These are phyloP conservation scores for Apostichopus parvimensis DNA, from an alignment of 35 echinoderm and acorn worm genomes.

Conservation along the genomic window DNA sequence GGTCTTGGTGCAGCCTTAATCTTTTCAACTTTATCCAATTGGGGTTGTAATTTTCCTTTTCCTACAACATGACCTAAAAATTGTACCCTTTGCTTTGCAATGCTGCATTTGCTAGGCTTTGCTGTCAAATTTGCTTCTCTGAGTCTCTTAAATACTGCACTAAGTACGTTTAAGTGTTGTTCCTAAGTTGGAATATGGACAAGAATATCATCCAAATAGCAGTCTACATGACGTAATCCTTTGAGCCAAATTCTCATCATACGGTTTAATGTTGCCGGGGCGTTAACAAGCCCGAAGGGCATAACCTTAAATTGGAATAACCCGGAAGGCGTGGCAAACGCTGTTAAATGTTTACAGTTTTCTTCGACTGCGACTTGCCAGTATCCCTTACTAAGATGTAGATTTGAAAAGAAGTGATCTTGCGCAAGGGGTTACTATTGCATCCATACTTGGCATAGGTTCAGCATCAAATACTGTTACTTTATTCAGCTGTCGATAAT, in stretches of 20 bases:
- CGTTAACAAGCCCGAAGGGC: constrained; percentile 29
- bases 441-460: constrained; percentile 46
- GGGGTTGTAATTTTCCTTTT: constrained; percentile 27
- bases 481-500: constrained; percentile 43
- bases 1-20: background rate
- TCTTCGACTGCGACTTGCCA: constrained; percentile 39
- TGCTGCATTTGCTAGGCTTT: constrained; percentile 61
- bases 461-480: constrained; percentile 60
- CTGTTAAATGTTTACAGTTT: background rate
- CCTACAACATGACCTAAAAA: constrained; percentile 51
- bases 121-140: constrained; percentile 52
- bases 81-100: too few relatives aligned
- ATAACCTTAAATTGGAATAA: constrained; percentile 20
- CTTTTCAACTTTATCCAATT: constrained; percentile 45
- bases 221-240: background rate
- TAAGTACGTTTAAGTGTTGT: constrained; percentile 41
- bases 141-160: constrained; percentile 21
- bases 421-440: background rate
- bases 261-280: constrained; percentile 13
- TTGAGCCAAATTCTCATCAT: background rate
- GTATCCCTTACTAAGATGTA: constrained; percentile 40
- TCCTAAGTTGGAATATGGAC: background rate
- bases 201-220: constrained; percentile 33
- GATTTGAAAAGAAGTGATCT: background rate
- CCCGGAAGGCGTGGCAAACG: background rate